Base-by-base conservation (phyloP, 1,140 invertebrate species). In the Fopius arisanus region DNA sequence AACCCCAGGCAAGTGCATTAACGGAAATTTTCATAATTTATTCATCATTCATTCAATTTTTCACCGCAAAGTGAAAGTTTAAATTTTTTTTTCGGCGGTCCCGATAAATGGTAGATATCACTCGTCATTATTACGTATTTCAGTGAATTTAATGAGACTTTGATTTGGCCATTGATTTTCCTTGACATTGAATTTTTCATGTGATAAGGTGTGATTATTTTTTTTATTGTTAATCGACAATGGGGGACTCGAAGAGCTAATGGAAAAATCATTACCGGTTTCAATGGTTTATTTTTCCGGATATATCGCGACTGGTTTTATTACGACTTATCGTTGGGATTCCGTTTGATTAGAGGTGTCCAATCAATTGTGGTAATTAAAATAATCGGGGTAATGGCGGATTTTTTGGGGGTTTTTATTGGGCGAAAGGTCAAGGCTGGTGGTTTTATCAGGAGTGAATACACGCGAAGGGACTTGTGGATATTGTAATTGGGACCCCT, bases 301-400 rank as follows among this genome's bases (percentile, higher is more conserved):
- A 26, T 9, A 59, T 59, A 59, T 51, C 43, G 54, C 3, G 23
- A 59, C 54, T 59, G 54, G 54, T 59, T 59, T 59, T 59, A 59
- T 59, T 59, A 59, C 54, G 54, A 26, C 19, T 51, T 51, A 59
- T 59, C 19, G 54, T 2, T 26, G 21, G 10, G 43, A 48, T n/a
- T n/a, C n/a, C 14, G 10, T 59, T 59, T 10, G 26, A 59, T 59
- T 59, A 59, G 54, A 59, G 14, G 43, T 51, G 43, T 5, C 19
- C 23, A 59, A 5, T 4, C 6, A 59, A 59, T 59, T 59, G 21
- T 14, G 19, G 9, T 19, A 59, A 59, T 26, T 59, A 48, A 48
- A 48, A 48, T 16, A 48, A 5, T 48, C 2, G 43, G 43, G 43
- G 5, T 3, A 48, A 48, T n/a, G n/a, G n/a, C n/a, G n/a, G n/a